Percentiles rank a stretch among this genome's conserved stretches.
Evolutionary conservation across 2,888 invertebrate genomes (phyloP).

Genomic region (Nephrotoma flavescens): DNA sequence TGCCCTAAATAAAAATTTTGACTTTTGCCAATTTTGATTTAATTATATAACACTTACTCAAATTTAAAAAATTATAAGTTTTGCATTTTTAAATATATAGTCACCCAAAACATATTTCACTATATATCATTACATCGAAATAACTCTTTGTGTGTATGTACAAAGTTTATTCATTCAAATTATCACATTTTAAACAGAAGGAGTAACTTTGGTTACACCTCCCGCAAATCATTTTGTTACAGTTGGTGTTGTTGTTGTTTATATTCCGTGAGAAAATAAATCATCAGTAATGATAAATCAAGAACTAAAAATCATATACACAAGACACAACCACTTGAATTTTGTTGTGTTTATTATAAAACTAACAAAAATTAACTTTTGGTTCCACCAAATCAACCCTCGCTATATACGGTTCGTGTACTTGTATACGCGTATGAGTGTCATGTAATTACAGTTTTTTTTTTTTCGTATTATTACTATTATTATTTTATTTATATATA

Average conservation of each 20-base stretch:
- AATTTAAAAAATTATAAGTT: too few relatives aligned
- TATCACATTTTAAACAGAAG: neutral
- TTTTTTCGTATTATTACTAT: neutral
- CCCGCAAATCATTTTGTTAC: neutral
- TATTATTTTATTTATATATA: neutral
- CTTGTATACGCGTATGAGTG: neutral
- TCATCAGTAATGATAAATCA: neutral
- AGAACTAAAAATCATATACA: neutral
- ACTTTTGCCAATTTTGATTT: too few relatives aligned
- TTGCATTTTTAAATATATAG: too few relatives aligned
- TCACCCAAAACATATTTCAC: too few relatives aligned
- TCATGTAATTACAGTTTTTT: slow-evolving; percentile 4
- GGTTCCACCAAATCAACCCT: neutral
- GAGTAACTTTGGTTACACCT: neutral
- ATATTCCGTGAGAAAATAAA: neutral
- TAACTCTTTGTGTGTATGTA: too few relatives aligned
- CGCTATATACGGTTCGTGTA: neutral
- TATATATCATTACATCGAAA: too few relatives aligned
- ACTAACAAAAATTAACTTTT: neutral
- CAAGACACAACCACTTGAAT: neutral
- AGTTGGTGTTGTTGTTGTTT: neutral
- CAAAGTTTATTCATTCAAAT: neutral
- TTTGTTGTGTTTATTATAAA: neutral
- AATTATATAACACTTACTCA: too few relatives aligned
- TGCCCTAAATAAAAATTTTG: too few relatives aligned